phyloP scores from a whole-genome alignment of 35 echinoderm and acorn worm species.

The Acanthaster planci region DNA sequence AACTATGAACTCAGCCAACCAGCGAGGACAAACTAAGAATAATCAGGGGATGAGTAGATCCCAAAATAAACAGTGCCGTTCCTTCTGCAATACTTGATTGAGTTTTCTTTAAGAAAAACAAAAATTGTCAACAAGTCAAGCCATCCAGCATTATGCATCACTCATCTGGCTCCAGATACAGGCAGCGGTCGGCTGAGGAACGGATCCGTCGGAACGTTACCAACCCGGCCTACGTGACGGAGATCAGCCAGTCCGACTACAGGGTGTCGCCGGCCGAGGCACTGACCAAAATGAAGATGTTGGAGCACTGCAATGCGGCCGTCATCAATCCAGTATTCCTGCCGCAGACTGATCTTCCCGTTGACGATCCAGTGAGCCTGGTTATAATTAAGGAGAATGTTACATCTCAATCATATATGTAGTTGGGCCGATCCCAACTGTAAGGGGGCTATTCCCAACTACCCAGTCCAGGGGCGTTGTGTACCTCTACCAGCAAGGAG shows the following conservation, averaged over 20 bases:
- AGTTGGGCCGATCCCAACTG: too few species aligned
- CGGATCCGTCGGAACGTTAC: conserved; percentile 40
- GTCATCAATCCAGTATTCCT: conserved; percentile 93
- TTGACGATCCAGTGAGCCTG: conserved; percentile 83
- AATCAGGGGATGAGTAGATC: too few species aligned
- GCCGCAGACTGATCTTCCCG: conserved; percentile 67
- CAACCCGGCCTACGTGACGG: conserved; percentile 90
- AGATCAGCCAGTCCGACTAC: conserved; percentile 69
- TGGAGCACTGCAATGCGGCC: conserved; percentile 79
- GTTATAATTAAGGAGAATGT: too few species aligned
- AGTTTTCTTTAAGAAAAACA: background rate
- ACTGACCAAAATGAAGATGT: conserved; percentile 85
- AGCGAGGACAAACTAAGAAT: background rate
- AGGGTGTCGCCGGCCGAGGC: conserved; percentile 75
- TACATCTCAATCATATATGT: too few species aligned
- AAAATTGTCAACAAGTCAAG: background rate
- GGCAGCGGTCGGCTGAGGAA: conserved; percentile 3
- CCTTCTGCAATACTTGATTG: background rate
- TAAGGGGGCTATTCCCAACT: too few species aligned
- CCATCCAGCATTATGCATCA: conserved; percentile 25
- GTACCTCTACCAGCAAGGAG: too few species aligned
- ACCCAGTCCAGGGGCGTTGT: too few species aligned
- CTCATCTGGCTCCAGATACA: background rate
- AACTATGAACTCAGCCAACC: background rate
- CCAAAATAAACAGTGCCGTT: background rate